Evolutionary conservation across 1,140 invertebrate genomes (phyloP).

Genomic region (Bombus sylvicola): DNA sequence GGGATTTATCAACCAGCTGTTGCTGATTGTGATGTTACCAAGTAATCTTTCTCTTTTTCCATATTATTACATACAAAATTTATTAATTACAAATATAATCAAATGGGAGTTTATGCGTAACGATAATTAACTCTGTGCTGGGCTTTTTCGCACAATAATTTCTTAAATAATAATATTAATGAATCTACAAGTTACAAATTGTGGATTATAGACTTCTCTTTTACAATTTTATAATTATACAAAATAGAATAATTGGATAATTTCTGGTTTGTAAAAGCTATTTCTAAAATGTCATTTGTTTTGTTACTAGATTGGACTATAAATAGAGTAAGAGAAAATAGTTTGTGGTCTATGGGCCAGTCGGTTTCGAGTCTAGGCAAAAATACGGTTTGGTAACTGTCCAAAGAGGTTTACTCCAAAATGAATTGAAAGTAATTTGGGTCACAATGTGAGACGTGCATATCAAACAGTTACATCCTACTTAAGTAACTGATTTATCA

Average conservation of each 20-base stretch:
- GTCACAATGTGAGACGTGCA: background rate
- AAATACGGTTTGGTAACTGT: conserved; percentile 50
- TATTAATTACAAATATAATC: too few species aligned
- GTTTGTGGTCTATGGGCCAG: conserved; percentile 62
- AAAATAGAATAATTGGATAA: too few species aligned
- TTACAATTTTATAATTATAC: too few species aligned
- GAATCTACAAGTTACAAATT: too few species aligned
- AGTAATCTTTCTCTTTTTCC: background rate
- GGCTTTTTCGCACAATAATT: too few species aligned
- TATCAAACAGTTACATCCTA: background rate
- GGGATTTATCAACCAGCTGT: background rate
- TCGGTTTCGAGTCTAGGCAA: conserved; percentile 46
- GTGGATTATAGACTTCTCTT: too few species aligned
- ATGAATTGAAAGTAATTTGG: conserved; percentile 33
- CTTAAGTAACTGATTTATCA: conserved; percentile 1
- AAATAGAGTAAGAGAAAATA: conserved; percentile 73
- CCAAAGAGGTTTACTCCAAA: conserved; percentile 29
- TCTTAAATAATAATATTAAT: too few species aligned
- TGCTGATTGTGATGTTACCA: background rate
- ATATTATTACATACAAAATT: background rate
- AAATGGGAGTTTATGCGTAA: too few species aligned
- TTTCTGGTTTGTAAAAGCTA: too few species aligned
- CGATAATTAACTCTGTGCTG: too few species aligned
- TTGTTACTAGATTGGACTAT: conserved; percentile 45
- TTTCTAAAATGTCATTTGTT: too few species aligned